These are phyloP conservation scores for Papilio helenus DNA, from an alignment of 1,140 invertebrate genomes.

Conservation along the genomic window DNA sequence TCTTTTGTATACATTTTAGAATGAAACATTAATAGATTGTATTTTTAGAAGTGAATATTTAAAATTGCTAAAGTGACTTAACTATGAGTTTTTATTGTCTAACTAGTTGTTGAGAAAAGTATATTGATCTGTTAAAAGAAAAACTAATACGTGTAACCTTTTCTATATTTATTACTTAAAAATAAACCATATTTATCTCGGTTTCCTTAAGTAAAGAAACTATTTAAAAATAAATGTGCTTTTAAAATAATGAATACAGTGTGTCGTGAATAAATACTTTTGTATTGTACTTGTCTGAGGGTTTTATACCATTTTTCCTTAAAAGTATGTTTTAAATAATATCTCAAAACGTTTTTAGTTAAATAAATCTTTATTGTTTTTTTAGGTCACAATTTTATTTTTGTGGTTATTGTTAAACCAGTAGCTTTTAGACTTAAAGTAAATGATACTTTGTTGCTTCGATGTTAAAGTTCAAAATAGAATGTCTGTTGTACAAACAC, in stretches of 20 bases:
- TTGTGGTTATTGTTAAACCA: slow-evolving; percentile 2
- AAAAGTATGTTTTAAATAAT: slow-evolving; percentile 18
- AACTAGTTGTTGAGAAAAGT: not conserved
- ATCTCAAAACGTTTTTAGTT: not conserved
- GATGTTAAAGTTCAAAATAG: not conserved
- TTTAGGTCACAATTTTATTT: too few species aligned
- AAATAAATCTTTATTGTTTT: not conserved
- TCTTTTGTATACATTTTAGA: slow-evolving; percentile 14
- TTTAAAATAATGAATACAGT: slow-evolving; percentile 56
- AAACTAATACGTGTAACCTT: too few species aligned
- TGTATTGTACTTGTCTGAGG: not conserved
- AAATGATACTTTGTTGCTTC: not conserved
- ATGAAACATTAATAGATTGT: slow-evolving; percentile 7
- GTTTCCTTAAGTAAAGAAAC: slow-evolving; percentile 42
- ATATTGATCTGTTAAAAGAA: too few species aligned
- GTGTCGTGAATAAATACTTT: slow-evolving; percentile 44
- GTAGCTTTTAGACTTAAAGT: not conserved
- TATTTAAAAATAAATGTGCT: slow-evolving; percentile 49
- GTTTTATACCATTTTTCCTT: not conserved
- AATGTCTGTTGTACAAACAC: not conserved
- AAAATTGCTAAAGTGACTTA: slow-evolving; percentile 32
- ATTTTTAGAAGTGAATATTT: not conserved
- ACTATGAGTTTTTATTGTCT: too few species aligned
- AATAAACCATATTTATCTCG: too few species aligned
- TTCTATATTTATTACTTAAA: too few species aligned